These are phyloP conservation scores for Amphipyra tragopoginis DNA, from an alignment of 2,888 invertebrate species.

Conservation along the genomic window DNA sequence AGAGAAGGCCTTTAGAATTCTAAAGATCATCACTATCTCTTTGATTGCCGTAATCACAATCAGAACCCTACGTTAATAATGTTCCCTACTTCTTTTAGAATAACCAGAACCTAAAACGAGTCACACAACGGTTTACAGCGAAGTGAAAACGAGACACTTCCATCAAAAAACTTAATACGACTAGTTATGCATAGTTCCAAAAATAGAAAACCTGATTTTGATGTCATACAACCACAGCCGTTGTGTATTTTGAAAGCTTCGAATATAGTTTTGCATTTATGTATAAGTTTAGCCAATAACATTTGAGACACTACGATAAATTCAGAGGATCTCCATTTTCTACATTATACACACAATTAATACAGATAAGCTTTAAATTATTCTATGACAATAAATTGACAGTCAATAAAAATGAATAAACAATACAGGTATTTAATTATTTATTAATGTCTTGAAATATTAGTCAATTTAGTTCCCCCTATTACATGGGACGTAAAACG, in stretches of 20 bases:
- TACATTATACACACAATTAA: slow-evolving; percentile 3
- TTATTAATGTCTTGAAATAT: too few species aligned
- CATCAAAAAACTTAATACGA: slow-evolving; percentile 8
- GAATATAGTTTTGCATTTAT: slow-evolving; percentile 1
- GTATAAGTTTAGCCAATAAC: not conserved
- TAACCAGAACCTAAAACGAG: too few species aligned
- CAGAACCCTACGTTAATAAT: too few species aligned
- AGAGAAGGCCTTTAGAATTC: too few species aligned
- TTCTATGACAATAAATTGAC: not conserved
- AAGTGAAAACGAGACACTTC: slow-evolving; percentile 4
- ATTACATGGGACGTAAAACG: too few species aligned
- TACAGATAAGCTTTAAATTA: slow-evolving; percentile 3
- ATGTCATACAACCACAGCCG: not conserved
- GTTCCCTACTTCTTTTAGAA: too few species aligned
- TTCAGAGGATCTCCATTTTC: slow-evolving; percentile 16
- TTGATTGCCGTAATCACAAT: too few species aligned
- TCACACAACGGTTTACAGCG: not conserved
- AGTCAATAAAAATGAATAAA: slow-evolving; percentile 15
- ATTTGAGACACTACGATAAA: slow-evolving; percentile 9
- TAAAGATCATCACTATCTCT: too few species aligned
- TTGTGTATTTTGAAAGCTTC: slow-evolving; percentile 28
- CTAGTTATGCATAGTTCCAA: slow-evolving; percentile 17
- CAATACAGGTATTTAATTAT: too few species aligned
- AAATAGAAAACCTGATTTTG: slow-evolving; percentile 44
- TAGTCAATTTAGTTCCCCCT: too few species aligned